phyloP scores from a whole-genome alignment of 2,797 vertebrate genomes.

The Parambassis ranga region DNA sequence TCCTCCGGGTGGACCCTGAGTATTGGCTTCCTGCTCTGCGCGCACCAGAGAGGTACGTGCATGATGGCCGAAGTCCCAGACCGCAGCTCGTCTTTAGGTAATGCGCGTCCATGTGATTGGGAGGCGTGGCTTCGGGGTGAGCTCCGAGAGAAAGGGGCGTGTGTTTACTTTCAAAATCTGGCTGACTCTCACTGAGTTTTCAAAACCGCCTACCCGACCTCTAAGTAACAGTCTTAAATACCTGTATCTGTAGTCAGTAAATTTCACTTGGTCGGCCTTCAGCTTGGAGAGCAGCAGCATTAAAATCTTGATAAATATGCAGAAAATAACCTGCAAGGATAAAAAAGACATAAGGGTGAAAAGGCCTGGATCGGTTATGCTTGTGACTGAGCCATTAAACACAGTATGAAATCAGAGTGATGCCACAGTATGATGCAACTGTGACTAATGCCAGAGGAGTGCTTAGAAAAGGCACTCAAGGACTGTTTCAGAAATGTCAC shows the following conservation, averaged over 20 bases:
- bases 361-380: background rate
- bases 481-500: slow-evolving; percentile 47
- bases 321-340: slow-evolving; percentile 93
- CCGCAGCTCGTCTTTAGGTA: too few relatives aligned
- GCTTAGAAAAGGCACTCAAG: background rate
- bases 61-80: too few relatives aligned
- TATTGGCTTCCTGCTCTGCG: too few relatives aligned
- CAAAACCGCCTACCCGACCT: too few relatives aligned
- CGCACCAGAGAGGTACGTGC: too few relatives aligned
- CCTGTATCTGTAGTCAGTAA: slow-evolving; percentile 97
- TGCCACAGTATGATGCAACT: background rate
- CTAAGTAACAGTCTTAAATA: slow-evolving; percentile 49
- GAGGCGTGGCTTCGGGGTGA: too few relatives aligned
- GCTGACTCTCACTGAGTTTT: too few relatives aligned
- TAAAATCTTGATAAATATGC: slow-evolving; percentile 93
- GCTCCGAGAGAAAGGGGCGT: too few relatives aligned
- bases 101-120: too few relatives aligned
- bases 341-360: too few relatives aligned
- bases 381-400: slow-evolving; percentile 6
- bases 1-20: too few relatives aligned
- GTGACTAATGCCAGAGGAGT: background rate
- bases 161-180: too few relatives aligned
- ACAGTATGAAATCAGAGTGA: slow-evolving; percentile 16
- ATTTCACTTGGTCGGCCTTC: slow-evolving; percentile 91
- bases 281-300: slow-evolving; percentile 93